Conservation (phyloP, 1,140 invertebrate species). For the Drosophila simulans region DNA sequence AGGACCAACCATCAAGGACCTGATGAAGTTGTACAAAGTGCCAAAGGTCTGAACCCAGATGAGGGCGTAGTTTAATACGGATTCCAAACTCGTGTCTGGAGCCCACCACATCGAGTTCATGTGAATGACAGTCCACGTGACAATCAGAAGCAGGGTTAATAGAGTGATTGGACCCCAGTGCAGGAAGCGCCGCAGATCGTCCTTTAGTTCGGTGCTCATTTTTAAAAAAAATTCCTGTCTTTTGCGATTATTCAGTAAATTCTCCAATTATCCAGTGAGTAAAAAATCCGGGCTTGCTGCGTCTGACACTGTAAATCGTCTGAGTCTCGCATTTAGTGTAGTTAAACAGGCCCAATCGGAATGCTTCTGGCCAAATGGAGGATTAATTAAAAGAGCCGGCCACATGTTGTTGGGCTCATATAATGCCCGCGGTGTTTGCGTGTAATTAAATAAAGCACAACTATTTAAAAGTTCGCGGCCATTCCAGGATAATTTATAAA, state of each 20-base stretch:
- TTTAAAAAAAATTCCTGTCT: no score
- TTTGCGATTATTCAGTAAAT: neutral
- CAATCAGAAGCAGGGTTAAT: neutral
- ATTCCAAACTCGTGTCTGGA: neutral
- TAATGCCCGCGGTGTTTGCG: slow-evolving; percentile 46
- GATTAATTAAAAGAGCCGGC: slow-evolving; percentile 53
- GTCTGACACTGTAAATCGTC: neutral
- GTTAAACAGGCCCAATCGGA: neutral
- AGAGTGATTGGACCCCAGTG: slow-evolving; percentile 54
- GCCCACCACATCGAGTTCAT: slow-evolving; percentile 59
- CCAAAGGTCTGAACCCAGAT: slow-evolving; percentile 31
- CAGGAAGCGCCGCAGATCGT: slow-evolving; percentile 31
- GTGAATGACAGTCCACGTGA: slow-evolving; percentile 10
- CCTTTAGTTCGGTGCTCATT: slow-evolving; percentile 1
- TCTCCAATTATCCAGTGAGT: neutral
- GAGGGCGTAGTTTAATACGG: slow-evolving; percentile 10
- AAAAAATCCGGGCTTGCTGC: neutral
- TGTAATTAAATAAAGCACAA: slow-evolving; percentile 66
- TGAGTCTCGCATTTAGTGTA: slow-evolving; percentile 3
- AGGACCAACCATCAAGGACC: slow-evolving; percentile 40
- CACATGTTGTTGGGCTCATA: slow-evolving; percentile 30
- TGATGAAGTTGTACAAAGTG: slow-evolving; percentile 28
- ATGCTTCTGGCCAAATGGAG: slow-evolving; percentile 13
- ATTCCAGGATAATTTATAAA: slow-evolving; percentile 45
- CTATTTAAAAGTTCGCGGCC: slow-evolving; percentile 41